Evolutionary conservation across 2,888 invertebrate species (phyloP), one percentile per base, ranked within the genome.

Genomic region (Trissonchulus latispiculum): DNA sequence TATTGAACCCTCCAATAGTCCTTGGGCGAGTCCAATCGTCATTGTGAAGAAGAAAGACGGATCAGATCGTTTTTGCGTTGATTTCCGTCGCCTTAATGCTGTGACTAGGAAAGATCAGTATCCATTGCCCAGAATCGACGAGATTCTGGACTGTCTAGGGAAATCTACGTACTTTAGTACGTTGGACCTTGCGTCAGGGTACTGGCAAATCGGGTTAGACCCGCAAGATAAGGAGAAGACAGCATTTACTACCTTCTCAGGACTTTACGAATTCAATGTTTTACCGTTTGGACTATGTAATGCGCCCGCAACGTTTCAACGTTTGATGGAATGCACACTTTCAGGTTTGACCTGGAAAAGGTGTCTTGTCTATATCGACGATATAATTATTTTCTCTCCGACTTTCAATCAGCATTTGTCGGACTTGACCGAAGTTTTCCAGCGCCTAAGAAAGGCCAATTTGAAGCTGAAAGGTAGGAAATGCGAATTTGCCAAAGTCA

Each of bases 281-380:
- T 73, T 78, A 72, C 72, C 74, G 0, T 78, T 76, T 70, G 75
- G 77, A 3, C 68, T 77, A 0, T 72, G 74, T 1, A 76, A 75
- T 32, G 75, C 75, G 33, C 75, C 75, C 28, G 74, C 77, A 0
- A 75, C 75, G 15, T 78, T 77, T 59, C 74, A 78, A 73, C 59
- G 75, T 15, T 70, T 75, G 15, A 72, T 72, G 33, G 67, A 72
- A 70, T 35, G 18, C 15, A 35, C 48, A 8, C 35, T 72, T 2
- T 2, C 28, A 31, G 71, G 36, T 2, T 35, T 70, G 18, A 32
- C 23, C 15, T 36, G 64, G 66, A 18, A 71, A 33, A 71, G 3
- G 15, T 70, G 72, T 61, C 69, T 71, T 8, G 67, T 33, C 23
- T 71, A 71, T 70, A 23, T 71, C 69, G 71, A 71, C 69, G 71